Conservation (phyloP, 2,113 vertebrate genomes). For the Otis tarda region DNA sequence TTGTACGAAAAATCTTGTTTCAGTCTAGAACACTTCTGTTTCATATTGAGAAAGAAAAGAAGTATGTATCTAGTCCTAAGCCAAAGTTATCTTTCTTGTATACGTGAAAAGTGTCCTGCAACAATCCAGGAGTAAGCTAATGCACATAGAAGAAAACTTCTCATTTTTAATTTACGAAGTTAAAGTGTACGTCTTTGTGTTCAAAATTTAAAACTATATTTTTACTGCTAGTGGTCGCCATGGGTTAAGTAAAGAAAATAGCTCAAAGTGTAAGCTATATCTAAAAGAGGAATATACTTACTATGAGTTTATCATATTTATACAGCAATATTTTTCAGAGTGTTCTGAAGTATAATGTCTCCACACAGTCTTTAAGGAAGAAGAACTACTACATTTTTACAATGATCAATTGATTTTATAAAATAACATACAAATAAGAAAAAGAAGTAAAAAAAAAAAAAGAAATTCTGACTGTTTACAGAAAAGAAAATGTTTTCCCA, state of each 20-base stretch:
- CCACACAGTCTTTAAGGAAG: not conserved
- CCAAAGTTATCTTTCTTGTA: not conserved
- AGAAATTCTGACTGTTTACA: not conserved
- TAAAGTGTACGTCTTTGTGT: not conserved
- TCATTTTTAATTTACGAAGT: not conserved
- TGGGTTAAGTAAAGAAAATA: not conserved
- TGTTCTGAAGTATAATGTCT: not conserved
- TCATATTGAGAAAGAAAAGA: not conserved
- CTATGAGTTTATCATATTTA: not conserved
- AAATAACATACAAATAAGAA: not conserved
- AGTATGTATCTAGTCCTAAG: not conserved
- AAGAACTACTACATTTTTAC: not conserved
- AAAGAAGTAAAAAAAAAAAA: not conserved
- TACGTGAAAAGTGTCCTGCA: not conserved
- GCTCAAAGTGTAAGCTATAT: not conserved
- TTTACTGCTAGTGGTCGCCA: not conserved
- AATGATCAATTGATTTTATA: not conserved
- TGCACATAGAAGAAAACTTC: not conserved
- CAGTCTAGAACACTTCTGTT: not conserved
- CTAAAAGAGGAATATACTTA: not conserved
- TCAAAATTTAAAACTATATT: not conserved
- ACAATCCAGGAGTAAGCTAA: rapidly evolving
- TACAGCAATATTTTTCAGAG: not conserved
- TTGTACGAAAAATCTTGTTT: not conserved
- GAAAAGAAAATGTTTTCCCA: not conserved